These are phyloP conservation scores for Sphenopsis melanotis DNA, from an alignment of 2,797 vertebrate genomes.

Conservation along the genomic window DNA sequence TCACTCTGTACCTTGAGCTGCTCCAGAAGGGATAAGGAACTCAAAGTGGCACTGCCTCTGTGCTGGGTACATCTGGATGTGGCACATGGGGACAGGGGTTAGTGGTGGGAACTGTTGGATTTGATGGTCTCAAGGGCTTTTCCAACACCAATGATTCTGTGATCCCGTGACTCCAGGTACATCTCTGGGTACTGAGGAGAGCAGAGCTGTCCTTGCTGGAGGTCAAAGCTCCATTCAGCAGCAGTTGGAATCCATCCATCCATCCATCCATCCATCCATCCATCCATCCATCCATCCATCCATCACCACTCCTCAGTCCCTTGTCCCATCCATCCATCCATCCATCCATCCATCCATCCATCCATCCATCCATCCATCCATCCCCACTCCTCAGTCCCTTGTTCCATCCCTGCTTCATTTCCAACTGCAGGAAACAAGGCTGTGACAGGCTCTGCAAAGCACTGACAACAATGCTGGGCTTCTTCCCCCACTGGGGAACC, in stretches of 20 bases:
- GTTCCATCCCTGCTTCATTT: background rate
- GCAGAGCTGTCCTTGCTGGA: background rate
- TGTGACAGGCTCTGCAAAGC: slow-evolving; percentile 38
- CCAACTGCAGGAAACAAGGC: background rate
- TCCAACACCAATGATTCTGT: fast-evolving
- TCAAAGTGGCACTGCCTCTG: fast-evolving
- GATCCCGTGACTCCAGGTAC: fast-evolving
- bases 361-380: background rate
- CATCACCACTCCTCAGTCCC: no score
- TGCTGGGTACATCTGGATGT: fast-evolving
- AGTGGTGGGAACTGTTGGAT: background rate
- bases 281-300: no score
- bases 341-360: no score
- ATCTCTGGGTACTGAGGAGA: fast-evolving
- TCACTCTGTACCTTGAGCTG: background rate
- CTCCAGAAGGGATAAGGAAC: background rate
- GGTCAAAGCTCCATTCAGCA: background rate
- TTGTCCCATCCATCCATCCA: no score
- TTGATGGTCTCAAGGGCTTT: background rate
- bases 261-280: background rate
- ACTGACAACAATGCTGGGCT: background rate
- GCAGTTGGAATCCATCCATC: background rate
- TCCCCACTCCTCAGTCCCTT: background rate
- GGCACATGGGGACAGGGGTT: background rate
- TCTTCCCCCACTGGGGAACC: background rate